phyloP scores from a whole-genome alignment of 2,888 invertebrate species.

The Pogonocherus hispidulus region DNA sequence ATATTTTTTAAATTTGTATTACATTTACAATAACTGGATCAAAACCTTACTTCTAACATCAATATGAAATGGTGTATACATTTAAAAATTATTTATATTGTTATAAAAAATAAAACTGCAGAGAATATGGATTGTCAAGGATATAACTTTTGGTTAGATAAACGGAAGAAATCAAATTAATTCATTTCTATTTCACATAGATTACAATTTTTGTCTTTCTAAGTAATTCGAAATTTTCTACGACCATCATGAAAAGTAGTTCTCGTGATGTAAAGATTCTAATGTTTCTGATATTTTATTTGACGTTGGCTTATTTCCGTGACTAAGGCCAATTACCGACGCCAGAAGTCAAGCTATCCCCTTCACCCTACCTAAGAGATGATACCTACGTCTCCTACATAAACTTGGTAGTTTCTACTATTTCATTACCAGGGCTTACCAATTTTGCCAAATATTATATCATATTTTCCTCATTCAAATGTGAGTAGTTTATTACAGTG shows the following conservation, averaged over 20 bases:
- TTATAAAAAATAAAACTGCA: constrained; percentile 14
- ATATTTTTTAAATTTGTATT: constrained; percentile 26
- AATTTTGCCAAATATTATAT: too few species aligned
- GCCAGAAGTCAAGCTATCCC: too few species aligned
- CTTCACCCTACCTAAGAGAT: too few species aligned
- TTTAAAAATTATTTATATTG: constrained; percentile 10
- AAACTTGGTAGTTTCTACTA: too few species aligned
- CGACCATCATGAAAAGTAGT: neutral
- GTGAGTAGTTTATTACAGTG: too few species aligned
- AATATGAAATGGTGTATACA: constrained; percentile 17
- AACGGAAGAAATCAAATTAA: neutral
- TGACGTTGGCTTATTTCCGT: too few species aligned
- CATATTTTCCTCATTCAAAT: too few species aligned
- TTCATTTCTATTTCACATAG: neutral
- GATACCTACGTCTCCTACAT: too few species aligned
- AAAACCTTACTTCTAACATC: constrained; percentile 12
- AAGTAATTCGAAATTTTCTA: neutral
- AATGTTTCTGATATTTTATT: too few species aligned
- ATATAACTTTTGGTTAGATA: neutral
- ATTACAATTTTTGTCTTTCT: neutral
- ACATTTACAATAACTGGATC: constrained; percentile 24
- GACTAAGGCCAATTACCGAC: too few species aligned
- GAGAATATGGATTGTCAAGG: constrained; percentile 10
- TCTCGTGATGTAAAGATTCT: too few species aligned
- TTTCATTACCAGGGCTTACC: too few species aligned